Evolutionary conservation across 2,113 vertebrate species (phyloP).

Genomic region (Gadus chalcogrammus): DNA sequence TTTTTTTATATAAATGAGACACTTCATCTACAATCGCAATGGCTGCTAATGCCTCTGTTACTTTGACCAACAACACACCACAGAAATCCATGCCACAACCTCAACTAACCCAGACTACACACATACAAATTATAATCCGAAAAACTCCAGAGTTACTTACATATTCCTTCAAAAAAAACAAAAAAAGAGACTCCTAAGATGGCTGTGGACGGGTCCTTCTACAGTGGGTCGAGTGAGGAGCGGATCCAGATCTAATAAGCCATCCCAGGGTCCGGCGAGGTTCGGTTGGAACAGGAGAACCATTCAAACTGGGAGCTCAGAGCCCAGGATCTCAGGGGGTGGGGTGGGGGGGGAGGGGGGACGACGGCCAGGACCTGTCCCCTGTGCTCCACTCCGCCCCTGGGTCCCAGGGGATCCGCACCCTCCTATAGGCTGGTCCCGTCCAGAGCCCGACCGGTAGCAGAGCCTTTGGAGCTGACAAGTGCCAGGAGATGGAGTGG

Average conservation of each 20-base stretch:
- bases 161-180: slow-evolving; percentile 47
- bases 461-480: neutral
- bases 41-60: neutral
- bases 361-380: slow-evolving; percentile 27
- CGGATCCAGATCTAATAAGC: slow-evolving; percentile 63
- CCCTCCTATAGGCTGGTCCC: slow-evolving; percentile 50
- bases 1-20: too few relatives aligned
- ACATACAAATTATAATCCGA: neutral
- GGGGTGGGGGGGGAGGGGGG: neutral
- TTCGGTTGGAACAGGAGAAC: slow-evolving; percentile 60
- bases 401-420: slow-evolving; percentile 65
- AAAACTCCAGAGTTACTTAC: slow-evolving; percentile 52
- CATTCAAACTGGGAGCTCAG: slow-evolving; percentile 37
- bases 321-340: slow-evolving; percentile 36
- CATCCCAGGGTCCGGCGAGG: slow-evolving; percentile 49
- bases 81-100: too few relatives aligned
- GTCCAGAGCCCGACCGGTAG: neutral
- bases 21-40: too few relatives aligned
- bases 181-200: slow-evolving; percentile 15
- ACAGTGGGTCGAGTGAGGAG: slow-evolving; percentile 47
- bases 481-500: slow-evolving; percentile 4
- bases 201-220: slow-evolving; percentile 45
- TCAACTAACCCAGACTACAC: too few relatives aligned
- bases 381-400: slow-evolving; percentile 74
- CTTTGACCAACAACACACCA: neutral